These are phyloP conservation scores for Platycheirus albimanus DNA, from an alignment of 2,888 invertebrate species.

Conservation along the genomic window DNA sequence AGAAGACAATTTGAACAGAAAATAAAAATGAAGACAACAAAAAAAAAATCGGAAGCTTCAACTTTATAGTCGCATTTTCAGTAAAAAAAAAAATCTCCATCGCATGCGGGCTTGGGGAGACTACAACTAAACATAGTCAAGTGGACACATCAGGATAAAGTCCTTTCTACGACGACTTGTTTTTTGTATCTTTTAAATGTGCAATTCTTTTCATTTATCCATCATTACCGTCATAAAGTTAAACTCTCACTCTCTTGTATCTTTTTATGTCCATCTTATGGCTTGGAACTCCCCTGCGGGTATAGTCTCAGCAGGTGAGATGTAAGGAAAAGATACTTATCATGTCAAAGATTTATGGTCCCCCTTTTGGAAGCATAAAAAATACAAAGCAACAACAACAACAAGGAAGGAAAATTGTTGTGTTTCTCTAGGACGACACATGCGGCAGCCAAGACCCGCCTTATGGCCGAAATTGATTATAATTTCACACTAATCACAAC, in stretches of 20 bases:
- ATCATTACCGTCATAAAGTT: constrained; percentile 54
- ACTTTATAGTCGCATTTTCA: background rate
- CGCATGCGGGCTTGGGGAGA: background rate
- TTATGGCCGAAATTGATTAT: constrained; percentile 69
- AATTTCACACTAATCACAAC: constrained; percentile 71
- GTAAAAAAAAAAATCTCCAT: background rate
- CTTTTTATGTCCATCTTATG: background rate
- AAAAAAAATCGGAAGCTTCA: constrained; percentile 29
- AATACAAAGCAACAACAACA: background rate
- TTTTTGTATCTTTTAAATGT: background rate
- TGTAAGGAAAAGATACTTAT: constrained; percentile 64
- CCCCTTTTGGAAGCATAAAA: constrained; percentile 25
- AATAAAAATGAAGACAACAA: background rate
- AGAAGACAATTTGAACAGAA: constrained; percentile 15
- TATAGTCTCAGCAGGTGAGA: constrained; percentile 67
- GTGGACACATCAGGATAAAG: background rate
- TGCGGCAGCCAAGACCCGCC: constrained; percentile 29
- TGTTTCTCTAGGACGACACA: background rate
- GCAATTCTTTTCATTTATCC: constrained; percentile 11
- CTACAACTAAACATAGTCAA: background rate
- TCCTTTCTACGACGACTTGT: background rate
- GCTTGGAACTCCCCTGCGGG: constrained; percentile 37
- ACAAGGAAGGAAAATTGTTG: constrained; percentile 2
- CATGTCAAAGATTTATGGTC: constrained; percentile 63
- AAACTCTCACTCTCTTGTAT: constrained; percentile 23